Conservation (phyloP, 2,113 vertebrate species). For the Coregonus clupeaformis region DNA sequence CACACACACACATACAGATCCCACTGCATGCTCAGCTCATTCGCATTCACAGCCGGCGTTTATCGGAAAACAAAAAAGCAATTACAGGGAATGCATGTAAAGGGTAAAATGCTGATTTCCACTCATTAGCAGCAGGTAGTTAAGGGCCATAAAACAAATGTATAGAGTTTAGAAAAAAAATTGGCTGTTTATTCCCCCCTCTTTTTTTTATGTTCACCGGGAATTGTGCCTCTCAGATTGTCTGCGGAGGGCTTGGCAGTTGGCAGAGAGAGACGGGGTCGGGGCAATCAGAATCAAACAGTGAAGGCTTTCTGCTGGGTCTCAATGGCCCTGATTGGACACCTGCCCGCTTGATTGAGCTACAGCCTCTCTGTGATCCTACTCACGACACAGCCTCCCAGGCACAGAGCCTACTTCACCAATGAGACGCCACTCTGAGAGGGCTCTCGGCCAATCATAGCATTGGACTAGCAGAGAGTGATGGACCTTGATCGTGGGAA, state of each 20-base stretch:
- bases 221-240: not conserved
- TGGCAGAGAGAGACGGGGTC: not conserved
- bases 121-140: constrained; percentile 60
- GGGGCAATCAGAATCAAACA: constrained; percentile 42
- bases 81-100: constrained; percentile 65
- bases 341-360: constrained; percentile 45
- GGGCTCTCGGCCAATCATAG: constrained; percentile 28
- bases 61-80: constrained; percentile 62
- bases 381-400: constrained; percentile 21
- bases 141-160: constrained; percentile 48
- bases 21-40: constrained; percentile 6
- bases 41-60: constrained; percentile 35
- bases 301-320: constrained; percentile 14
- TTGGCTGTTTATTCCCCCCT: constrained; percentile 13
- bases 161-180: constrained; percentile 24
- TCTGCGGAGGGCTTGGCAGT: constrained; percentile 8
- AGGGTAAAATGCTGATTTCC: constrained; percentile 54
- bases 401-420: not conserved
- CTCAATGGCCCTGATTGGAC: constrained; percentile 40
- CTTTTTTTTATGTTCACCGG: not conserved
- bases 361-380: constrained; percentile 20
- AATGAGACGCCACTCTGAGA: constrained; percentile 3
- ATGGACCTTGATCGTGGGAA: too few relatives aligned
- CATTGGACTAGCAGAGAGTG: constrained; percentile 20
- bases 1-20: not conserved